Base-by-base conservation (phyloP, 2,113 vertebrate genomes). In the Telmatochromis bifrenatus region DNA sequence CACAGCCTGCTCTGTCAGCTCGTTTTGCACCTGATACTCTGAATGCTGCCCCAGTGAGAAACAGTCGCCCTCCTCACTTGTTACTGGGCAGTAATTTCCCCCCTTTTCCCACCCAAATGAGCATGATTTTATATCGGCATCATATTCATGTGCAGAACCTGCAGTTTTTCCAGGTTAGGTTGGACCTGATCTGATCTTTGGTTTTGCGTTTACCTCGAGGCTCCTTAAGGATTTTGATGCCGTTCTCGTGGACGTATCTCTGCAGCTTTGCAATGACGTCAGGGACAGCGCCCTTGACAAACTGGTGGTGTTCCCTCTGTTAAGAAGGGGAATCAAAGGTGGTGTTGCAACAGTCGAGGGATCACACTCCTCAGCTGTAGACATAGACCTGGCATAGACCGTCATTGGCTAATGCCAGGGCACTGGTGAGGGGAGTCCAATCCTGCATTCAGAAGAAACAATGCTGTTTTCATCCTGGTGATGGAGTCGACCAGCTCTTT, bases 331-430 rank as follows among this genome's bases (percentile, higher is more conserved):
- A 12, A 65, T 65, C 10, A 13, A 19, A 21, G 60, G 33, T 7
- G 33, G 60, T 37, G 33, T 68, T 68, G 0, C 33, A 68, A 21
- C 33, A 39, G 7, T 39, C 1, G 35, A 9, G 7, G 2, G 62
- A 0, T 39, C 35, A 14, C 62, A 13, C 19, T 39, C 62, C 62
- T 68, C 62, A 68, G 62, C 60, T n/a, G 9, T 12, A 35, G 58
- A 35, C 31, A 62, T 35, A 62, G 2, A 11, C 58, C 5, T 35
- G 28, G 28, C 9, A n/a, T 62, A 19, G 33, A 37, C 60, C 2
- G 0, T 65, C 33, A 19, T 10, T 2, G 28, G 28, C 5, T 10
- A 0, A 35, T n/a, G 9, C 28, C 9, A 37, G 0, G 60, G 19
- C 11, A 21, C 62, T 68, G 11, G 19, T 1, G 35, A 68, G 62